Evolutionary conservation across 2,797 vertebrate genomes (phyloP).

Genomic region (Ctenopoma kingsleyae): DNA sequence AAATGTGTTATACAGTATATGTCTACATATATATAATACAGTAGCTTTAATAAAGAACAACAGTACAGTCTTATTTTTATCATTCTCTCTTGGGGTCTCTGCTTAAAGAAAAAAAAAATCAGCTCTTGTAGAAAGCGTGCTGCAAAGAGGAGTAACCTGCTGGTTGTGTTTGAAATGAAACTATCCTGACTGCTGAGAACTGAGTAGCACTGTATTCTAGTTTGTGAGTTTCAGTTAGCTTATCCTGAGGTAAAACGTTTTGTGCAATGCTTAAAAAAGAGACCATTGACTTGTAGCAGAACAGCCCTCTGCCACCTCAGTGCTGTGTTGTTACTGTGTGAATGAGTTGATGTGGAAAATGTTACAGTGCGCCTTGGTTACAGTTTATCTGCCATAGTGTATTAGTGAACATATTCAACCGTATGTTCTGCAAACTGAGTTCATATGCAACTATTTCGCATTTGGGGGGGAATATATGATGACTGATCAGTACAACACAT

Average conservation of each 20-base stretch:
- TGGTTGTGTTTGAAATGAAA: constrained; percentile 63
- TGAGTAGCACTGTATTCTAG: constrained; percentile 51
- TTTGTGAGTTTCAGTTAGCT: constrained; percentile 66
- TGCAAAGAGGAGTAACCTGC: constrained; percentile 57
- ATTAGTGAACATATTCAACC: constrained; percentile 48
- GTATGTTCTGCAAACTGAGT: constrained; percentile 58
- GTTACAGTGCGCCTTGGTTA: constrained; percentile 27
- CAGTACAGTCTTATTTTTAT: constrained; percentile 55
- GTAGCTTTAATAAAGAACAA: constrained; percentile 60
- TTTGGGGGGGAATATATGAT: constrained; percentile 13
- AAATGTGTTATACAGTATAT: constrained; percentile 68
- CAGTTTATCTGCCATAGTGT: constrained; percentile 35
- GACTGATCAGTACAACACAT: no score
- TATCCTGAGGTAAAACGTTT: constrained; percentile 80
- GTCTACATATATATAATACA: constrained; percentile 67
- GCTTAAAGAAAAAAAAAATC: constrained; percentile 50
- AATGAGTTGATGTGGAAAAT: constrained; percentile 17
- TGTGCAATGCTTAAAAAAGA: constrained; percentile 72
- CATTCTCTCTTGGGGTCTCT: constrained; percentile 50
- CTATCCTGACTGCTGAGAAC: constrained; percentile 57
- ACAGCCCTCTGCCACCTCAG: constrained; percentile 39
- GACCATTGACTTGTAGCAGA: constrained; percentile 39
- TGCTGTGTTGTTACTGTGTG: constrained; percentile 38
- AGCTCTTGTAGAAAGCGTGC: constrained; percentile 41
- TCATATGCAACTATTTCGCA: constrained; percentile 44